Base-by-base conservation (phyloP, 2,113 vertebrate species). In the Notiomystis cincta region DNA sequence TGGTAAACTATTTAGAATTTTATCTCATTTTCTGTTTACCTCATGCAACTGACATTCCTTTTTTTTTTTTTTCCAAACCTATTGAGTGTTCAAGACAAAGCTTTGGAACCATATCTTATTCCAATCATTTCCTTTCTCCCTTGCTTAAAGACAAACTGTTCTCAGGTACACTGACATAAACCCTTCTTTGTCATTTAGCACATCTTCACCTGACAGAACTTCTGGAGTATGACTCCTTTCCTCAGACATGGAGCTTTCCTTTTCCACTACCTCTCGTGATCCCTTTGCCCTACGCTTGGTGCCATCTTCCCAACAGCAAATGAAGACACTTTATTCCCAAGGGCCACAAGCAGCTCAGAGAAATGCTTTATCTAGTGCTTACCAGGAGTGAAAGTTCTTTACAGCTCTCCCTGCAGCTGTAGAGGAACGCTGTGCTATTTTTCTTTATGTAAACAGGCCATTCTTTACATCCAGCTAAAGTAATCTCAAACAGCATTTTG, bases 1-100 rank as follows among this genome's bases (percentile, higher is more conserved):
- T 78, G 24, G 22, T 87, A 82, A 88, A 73, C 17, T 92, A 40
- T 56, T 83, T 87, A 95, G 31, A 56, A 94, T 95, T 96, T 96
- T 82, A 60, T 89, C 76, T 73, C 42, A 51, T 89, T 90, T 90
- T 95, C 62, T 73, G 17, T 93, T 89, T 95, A 53, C 65, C 47
- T 75, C 80, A 67, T 47, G 31, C 78, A 65, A n/a, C 35, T 58
- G 70, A 50, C 0, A 1, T 38, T 62, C 18, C 18, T 88, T 10
- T 10, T 14, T n/a, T 51, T 27, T 28, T 15, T 6, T 35, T 24
- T 15, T 76, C 60, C 3, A 11, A 77, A 45, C 9, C 7, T 61
- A 33, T 16, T 45, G 37, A 22, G 37, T 53, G 16, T 16, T 22
- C 23, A 83, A 88, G 16, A 24, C 4, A 4, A 58, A 72, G 16